Evolutionary conservation across 2,113 vertebrate genomes (phyloP).

Genomic region (Toxotes jaculatrix): DNA sequence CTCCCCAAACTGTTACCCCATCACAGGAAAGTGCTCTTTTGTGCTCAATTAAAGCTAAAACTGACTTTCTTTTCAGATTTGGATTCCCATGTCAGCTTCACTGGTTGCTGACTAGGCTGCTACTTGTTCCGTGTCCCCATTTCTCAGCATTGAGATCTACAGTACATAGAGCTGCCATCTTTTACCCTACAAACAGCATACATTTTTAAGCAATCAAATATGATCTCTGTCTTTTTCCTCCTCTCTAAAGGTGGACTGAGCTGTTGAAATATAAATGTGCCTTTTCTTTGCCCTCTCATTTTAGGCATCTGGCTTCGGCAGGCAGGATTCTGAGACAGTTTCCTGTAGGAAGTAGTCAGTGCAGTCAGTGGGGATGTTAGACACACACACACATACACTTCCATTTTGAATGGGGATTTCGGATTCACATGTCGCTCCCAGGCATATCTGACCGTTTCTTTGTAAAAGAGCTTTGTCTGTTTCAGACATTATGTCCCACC

Average conservation of each 20-base stretch:
- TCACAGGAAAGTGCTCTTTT: conserved; percentile 50
- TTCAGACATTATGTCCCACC: conserved; percentile 44
- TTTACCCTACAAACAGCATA: conserved; percentile 62
- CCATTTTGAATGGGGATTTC: conserved; percentile 59
- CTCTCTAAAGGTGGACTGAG: conserved; percentile 39
- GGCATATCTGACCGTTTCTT: conserved; percentile 56
- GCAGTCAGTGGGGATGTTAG: conserved; percentile 46
- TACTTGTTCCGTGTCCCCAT: conserved; percentile 29
- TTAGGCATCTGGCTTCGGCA: conserved; percentile 42
- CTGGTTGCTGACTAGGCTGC: conserved; percentile 32
- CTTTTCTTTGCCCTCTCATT: conserved; percentile 69
- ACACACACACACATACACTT: conserved; percentile 43
- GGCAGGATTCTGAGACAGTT: conserved; percentile 51
- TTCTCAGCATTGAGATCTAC: conserved; percentile 40
- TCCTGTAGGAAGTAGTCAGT: conserved; percentile 30
- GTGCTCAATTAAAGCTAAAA: conserved; percentile 62
- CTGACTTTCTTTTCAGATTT: background rate
- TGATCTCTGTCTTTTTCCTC: conserved; percentile 49
- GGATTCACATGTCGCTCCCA: conserved; percentile 48
- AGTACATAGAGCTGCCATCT: conserved; percentile 22
- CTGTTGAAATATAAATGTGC: conserved; percentile 81
- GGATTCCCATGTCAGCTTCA: conserved; percentile 39
- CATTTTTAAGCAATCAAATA: conserved; percentile 74
- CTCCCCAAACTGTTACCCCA: conserved; percentile 44
- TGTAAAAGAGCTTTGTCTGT: conserved; percentile 53